Conservation (phyloP, 2,888 invertebrate genomes). For the Dorcus hopei region DNA sequence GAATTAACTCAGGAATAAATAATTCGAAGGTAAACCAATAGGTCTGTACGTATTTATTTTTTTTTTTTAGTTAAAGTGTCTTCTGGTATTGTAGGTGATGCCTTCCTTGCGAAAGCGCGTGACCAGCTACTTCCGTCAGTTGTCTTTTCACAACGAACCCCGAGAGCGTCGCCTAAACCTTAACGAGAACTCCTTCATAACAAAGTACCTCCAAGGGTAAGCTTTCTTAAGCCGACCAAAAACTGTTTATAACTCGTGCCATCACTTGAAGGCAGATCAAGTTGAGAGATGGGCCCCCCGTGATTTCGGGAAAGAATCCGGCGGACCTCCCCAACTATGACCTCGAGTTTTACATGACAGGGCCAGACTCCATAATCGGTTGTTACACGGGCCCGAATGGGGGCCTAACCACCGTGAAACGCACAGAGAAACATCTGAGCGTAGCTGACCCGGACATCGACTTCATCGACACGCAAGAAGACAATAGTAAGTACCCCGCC, state of each 20-base stretch:
- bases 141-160: constrained; percentile 64
- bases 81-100: constrained; percentile 46
- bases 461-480: constrained; percentile 62
- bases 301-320: constrained; percentile 68
- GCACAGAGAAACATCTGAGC: constrained; percentile 63
- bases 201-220: constrained; percentile 69
- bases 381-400: constrained; percentile 80
- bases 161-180: constrained; percentile 51
- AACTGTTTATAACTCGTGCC: too few relatives aligned
- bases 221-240: constrained; percentile 19
- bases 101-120: constrained; percentile 69
- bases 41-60: too few relatives aligned
- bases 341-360: constrained; percentile 53
- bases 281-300: constrained; percentile 53
- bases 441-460: constrained; percentile 67
- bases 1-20: too few relatives aligned
- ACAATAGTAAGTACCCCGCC: constrained; percentile 33
- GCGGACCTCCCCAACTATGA: constrained; percentile 67
- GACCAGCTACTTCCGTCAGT: constrained; percentile 68
- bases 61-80: too few relatives aligned
- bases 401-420: constrained; percentile 72
- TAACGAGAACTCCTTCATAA: constrained; percentile 64
- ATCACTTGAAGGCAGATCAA: constrained; percentile 34
- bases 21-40: too few relatives aligned
- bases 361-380: constrained; percentile 60